Conservation (phyloP, 2,797 vertebrate species). For the Neoniphon sammara region DNA sequence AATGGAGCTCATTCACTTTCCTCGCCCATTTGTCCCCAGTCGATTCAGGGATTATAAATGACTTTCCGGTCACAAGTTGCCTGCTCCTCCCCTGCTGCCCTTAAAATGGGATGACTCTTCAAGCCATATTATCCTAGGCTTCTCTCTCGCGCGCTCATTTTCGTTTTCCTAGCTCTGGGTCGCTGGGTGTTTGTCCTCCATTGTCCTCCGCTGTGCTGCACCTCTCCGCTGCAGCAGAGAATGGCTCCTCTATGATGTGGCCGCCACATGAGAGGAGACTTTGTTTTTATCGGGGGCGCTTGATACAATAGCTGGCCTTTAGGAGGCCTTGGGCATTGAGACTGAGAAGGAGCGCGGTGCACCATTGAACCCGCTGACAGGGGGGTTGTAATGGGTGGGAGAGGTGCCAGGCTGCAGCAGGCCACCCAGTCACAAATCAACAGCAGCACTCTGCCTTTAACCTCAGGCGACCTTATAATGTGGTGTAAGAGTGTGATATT, state of each 20-base stretch:
- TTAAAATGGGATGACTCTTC: not conserved
- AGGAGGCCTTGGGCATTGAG: slow-evolving; percentile 34
- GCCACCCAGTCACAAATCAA: slow-evolving; percentile 31
- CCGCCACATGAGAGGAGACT: slow-evolving; percentile 66
- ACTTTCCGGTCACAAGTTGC: not conserved
- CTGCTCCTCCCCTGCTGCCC: not conserved
- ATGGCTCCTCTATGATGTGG: slow-evolving; percentile 68
- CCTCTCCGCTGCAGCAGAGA: slow-evolving; percentile 57
- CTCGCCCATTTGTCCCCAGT: too few species aligned
- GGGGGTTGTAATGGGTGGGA: slow-evolving; percentile 67
- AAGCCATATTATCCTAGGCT: not conserved
- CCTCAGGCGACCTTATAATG: slow-evolving; percentile 17
- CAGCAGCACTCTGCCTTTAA: slow-evolving; percentile 17
- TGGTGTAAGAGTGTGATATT: not conserved
- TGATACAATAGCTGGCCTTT: slow-evolving; percentile 73
- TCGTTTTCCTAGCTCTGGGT: not conserved
- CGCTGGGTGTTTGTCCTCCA: slow-evolving; percentile 42
- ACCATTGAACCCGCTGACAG: slow-evolving; percentile 68
- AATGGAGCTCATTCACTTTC: too few species aligned
- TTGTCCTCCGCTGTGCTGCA: slow-evolving; percentile 52
- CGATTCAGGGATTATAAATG: too few species aligned
- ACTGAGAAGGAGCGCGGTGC: slow-evolving; percentile 52
- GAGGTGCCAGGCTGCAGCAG: slow-evolving; percentile 67
- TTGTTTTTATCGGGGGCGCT: slow-evolving; percentile 70
- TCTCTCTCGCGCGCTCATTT: slow-evolving; percentile 20